These are phyloP conservation scores for Nematostella vectensis DNA, from an alignment of 92 coral and sea anemone genomes.

Conservation along the genomic window DNA sequence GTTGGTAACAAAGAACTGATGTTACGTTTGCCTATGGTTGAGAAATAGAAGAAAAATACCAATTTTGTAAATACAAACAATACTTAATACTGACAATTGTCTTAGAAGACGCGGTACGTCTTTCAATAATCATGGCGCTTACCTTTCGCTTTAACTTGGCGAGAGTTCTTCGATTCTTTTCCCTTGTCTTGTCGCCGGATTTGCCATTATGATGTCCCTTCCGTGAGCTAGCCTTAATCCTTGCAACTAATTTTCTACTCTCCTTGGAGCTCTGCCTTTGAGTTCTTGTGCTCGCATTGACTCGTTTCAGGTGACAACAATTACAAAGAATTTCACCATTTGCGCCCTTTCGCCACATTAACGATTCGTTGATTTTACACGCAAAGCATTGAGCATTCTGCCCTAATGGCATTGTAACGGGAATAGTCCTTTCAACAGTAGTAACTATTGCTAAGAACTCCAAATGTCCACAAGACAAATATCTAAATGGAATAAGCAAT, in stretches of 20 bases:
- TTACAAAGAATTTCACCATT: constrained; percentile 97
- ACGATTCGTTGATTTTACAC: constrained; percentile 84
- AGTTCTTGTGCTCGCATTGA: constrained; percentile 73
- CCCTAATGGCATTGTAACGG: constrained; percentile 60
- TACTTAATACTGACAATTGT: too few relatives aligned
- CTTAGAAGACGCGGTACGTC: too few relatives aligned
- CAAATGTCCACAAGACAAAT: too few relatives aligned
- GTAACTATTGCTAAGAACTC: not conserved
- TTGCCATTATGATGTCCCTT: constrained; percentile 87
- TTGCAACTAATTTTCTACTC: constrained; percentile 74
- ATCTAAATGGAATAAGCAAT: not conserved
- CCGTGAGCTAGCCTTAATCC: constrained; percentile 76
- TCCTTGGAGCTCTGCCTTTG: constrained; percentile 90
- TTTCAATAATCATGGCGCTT: constrained; percentile 1
- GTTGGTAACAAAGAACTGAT: too few relatives aligned
- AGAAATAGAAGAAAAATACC: too few relatives aligned
- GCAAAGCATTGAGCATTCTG: constrained; percentile 87
- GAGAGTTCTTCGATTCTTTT: constrained; percentile 69
- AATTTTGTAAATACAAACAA: too few relatives aligned
- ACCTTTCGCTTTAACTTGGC: constrained; percentile 79
- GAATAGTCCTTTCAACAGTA: not conserved
- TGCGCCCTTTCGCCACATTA: constrained; percentile 94
- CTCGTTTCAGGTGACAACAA: constrained; percentile 93
- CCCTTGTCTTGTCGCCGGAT: constrained; percentile 75
- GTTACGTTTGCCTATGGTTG: too few relatives aligned